Conservation (phyloP, 2,888 invertebrate species). For the Lottia scabra region DNA sequence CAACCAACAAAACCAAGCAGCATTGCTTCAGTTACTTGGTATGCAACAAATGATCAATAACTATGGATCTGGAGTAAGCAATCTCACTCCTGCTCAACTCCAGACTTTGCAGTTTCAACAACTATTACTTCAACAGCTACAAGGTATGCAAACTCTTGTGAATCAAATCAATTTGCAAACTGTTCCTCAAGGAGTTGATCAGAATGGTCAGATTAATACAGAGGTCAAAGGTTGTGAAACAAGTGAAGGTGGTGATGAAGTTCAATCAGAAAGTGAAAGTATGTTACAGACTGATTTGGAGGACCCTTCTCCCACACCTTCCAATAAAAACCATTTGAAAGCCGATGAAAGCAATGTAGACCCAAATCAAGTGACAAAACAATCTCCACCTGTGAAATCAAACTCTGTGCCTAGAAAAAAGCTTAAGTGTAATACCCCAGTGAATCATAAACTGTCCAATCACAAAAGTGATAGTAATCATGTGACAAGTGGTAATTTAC, state of each 20-base stretch:
- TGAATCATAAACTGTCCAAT: neutral
- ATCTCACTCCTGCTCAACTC: constrained; percentile 52
- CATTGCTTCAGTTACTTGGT: constrained; percentile 43
- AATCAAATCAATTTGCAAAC: constrained; percentile 48
- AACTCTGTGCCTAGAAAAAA: neutral
- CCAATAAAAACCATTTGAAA: neutral
- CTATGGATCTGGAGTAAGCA: constrained; percentile 32
- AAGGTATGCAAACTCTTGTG: constrained; percentile 53
- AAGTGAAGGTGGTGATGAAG: constrained; percentile 10
- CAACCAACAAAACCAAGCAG: constrained; percentile 17
- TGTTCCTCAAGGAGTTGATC: constrained; percentile 17
- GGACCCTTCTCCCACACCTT: neutral
- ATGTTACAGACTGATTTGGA: constrained; percentile 15
- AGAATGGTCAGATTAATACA: neutral
- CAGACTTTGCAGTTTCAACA: constrained; percentile 55
- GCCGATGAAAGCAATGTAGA: neutral
- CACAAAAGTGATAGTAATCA: neutral
- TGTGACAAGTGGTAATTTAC: neutral
- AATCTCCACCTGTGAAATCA: neutral
- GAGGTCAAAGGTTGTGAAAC: constrained; percentile 10
- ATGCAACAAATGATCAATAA: constrained; percentile 46
- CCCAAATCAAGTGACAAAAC: neutral
- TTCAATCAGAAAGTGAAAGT: neutral
- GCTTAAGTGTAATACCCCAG: neutral
- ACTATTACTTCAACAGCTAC: constrained; percentile 56